Conservation (phyloP, 1,140 invertebrate genomes). For the Drosophila sucinea region DNA sequence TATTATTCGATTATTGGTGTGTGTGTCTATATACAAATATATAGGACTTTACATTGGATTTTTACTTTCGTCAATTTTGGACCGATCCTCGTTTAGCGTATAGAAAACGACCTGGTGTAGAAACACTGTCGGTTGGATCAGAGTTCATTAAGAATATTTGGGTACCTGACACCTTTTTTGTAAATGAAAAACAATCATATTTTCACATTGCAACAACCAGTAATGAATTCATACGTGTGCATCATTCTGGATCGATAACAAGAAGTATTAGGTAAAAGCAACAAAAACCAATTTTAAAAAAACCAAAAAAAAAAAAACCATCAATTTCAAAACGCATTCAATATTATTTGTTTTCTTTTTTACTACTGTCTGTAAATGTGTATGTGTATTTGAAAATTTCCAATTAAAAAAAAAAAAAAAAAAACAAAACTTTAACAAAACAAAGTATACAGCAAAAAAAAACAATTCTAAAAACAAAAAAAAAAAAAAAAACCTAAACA, state of each 20-base stretch:
- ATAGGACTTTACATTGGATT: constrained; percentile 99
- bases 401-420: constrained; percentile 36
- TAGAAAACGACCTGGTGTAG: constrained; percentile 92
- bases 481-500: constrained; percentile 27
- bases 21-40: constrained; percentile 31
- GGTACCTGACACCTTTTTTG: constrained; percentile 99
- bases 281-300: constrained; percentile 48
- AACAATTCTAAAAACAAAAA: constrained; percentile 31
- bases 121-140: constrained; percentile 94
- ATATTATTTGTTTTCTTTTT: constrained; percentile 37
- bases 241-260: constrained; percentile 96
- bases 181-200: constrained; percentile 99
- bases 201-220: constrained; percentile 98
- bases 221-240: constrained; percentile 98
- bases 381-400: constrained; percentile 65
- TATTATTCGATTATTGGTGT: constrained; percentile 20
- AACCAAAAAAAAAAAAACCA: constrained; percentile 18
- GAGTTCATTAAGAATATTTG: constrained; percentile 99
- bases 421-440: constrained; percentile 39
- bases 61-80: constrained; percentile 99
- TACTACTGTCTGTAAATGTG: constrained; percentile 69
- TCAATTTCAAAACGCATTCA: constrained; percentile 44
- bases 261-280: constrained; percentile 95
- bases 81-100: constrained; percentile 96
- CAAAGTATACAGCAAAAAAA: constrained; percentile 45